Evolutionary conservation across 2,888 invertebrate species (phyloP), one percentile per base, ranked within the genome.

Genomic region (Tigriopus californicus): DNA sequence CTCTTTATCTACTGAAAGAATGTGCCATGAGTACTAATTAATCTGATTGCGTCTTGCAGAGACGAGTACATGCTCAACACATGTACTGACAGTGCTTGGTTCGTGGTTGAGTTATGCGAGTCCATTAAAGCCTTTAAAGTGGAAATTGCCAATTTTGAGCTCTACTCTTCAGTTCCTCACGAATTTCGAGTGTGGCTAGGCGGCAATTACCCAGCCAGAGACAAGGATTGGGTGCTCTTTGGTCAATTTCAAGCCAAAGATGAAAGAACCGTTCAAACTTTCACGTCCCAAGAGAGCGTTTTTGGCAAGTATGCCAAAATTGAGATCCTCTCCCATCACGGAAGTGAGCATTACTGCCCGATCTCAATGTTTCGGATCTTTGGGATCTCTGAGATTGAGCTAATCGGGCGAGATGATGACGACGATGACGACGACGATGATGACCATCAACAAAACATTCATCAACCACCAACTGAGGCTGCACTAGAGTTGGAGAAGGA

Each of bases 31-130:
- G 33, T 33, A 33, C 33, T 33, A 33, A 33, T 33, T 33, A 33
- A 33, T 33, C 33, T 5, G 8, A 33, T 33, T 33, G 8, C 33
- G 54, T 82, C 88, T 3, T 86, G 87, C 61, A 79, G 83, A 64
- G 98, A 99, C 72, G 97, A 98, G 70, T 99, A 99, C 71, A 89
- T 97, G 83, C 78, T 97, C 61, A 97, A 94, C 70, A 86, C 91
- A 1, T 99, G 98, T 72, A 87, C 83, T 65, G 84, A 83, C 66
- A 80, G 85, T 61, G 83, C 88, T 63, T 91, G 94, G 92, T 90
- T 99, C 72, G 82, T 95, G 33, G 85, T 98, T 2, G 97, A 99
- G 73, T 78, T 99, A 1, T 99, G 98, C 74, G 98, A 99, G 70
- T 87, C 94, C 3, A 85, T 99, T 62, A 94, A 94, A 73, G 86